Conservation (phyloP, 2,797 vertebrate species). For the Mycteria americana region DNA sequence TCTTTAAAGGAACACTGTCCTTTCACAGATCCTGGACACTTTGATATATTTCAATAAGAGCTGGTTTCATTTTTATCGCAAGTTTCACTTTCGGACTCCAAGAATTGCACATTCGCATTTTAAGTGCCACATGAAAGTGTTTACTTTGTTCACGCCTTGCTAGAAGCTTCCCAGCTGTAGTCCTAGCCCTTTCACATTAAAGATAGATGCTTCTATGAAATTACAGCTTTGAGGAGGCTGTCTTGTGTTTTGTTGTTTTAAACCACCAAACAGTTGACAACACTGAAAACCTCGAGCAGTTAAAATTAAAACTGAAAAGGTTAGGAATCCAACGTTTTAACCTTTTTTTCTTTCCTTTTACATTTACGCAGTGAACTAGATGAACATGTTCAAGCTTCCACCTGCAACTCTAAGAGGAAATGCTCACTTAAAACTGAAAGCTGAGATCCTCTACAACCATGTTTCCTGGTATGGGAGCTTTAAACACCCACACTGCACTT, state of each 20-base stretch:
- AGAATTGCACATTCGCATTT: background rate
- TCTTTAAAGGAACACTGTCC: background rate
- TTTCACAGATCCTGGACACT: background rate
- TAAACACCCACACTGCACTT: background rate
- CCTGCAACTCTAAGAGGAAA: background rate
- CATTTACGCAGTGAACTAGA: background rate
- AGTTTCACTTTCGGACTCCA: constrained; percentile 14
- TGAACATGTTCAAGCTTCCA: background rate
- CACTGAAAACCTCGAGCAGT: background rate
- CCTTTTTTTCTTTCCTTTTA: background rate
- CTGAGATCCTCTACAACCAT: background rate
- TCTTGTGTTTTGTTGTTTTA: background rate
- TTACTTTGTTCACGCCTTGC: background rate
- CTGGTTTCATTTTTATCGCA: background rate
- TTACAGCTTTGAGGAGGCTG: background rate
- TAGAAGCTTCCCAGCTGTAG: background rate
- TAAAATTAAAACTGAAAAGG: background rate
- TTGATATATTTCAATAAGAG: background rate
- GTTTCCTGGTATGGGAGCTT: background rate
- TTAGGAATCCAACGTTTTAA: background rate
- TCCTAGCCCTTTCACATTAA: background rate
- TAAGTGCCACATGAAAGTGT: background rate
- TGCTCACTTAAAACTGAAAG: background rate
- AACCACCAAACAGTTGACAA: background rate
- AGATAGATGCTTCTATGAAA: background rate